These are phyloP conservation scores for Drosophila greeni DNA, from an alignment of 2,888 invertebrate species.

Conservation along the genomic window DNA sequence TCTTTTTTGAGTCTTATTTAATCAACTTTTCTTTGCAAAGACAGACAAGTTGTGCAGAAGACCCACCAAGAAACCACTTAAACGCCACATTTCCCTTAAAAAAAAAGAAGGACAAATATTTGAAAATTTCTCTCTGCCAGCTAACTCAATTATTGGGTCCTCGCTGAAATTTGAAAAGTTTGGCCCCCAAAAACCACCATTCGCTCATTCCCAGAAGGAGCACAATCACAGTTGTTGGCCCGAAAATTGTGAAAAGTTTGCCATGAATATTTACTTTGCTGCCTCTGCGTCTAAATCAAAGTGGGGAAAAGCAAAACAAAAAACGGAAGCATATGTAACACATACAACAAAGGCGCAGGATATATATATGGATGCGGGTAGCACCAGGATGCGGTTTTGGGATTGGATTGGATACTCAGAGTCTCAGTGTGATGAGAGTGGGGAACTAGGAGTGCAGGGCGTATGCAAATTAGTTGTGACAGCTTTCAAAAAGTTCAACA, in stretches of 20 bases:
- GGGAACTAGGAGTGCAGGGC: not conserved
- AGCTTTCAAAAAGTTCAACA: constrained; percentile 71
- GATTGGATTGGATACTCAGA: constrained; percentile 8
- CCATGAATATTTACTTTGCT: constrained; percentile 46
- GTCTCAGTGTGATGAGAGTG: not conserved
- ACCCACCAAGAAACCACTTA: not conserved
- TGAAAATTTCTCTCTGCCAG: constrained; percentile 9
- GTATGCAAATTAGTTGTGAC: constrained; percentile 73
- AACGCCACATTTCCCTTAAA: not conserved
- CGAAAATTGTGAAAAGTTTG: constrained; percentile 30
- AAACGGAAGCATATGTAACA: constrained; percentile 38
- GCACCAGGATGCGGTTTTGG: constrained; percentile 5
- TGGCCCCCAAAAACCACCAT: not conserved
- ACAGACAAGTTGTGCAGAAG: not conserved
- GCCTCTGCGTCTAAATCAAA: constrained; percentile 44
- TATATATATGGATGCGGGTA: constrained; percentile 31
- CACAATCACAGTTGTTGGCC: constrained; percentile 39
- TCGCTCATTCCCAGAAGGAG: not conserved
- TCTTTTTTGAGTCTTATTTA: no score
- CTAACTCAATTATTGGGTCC: constrained; percentile 30
- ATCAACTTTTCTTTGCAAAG: not conserved
- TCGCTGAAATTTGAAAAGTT: constrained; percentile 33
- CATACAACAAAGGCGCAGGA: constrained; percentile 15
- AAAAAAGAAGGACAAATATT: not conserved
- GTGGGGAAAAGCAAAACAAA: constrained; percentile 45